These are phyloP conservation scores for Myotis pilosus DNA, from an alignment of 2,797 vertebrate genomes.

Conservation along the genomic window DNA sequence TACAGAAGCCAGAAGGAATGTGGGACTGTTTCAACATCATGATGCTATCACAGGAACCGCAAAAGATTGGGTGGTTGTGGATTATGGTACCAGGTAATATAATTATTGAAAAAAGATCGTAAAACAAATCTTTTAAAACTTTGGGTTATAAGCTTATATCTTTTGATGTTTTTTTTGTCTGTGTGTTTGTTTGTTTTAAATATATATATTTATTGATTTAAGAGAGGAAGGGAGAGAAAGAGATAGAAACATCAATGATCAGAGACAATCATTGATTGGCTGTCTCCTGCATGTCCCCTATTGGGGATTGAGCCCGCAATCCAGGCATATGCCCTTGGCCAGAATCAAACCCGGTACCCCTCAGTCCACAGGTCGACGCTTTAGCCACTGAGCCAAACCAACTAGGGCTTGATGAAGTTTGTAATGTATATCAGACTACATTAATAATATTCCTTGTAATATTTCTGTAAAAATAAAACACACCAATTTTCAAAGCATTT, in stretches of 20 bases:
- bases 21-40: constrained; percentile 95
- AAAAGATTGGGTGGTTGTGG: constrained; percentile 92
- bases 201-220: too few species aligned
- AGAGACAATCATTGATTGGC: too few species aligned
- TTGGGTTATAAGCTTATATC: background rate
- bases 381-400: too few species aligned
- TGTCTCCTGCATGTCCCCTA: too few species aligned
- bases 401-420: background rate
- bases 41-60: constrained; percentile 93
- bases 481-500: background rate
- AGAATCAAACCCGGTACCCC: too few species aligned
- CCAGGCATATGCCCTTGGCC: too few species aligned
- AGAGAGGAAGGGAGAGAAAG: too few species aligned
- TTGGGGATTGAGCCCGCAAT: too few species aligned
- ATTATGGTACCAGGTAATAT: constrained; percentile 93
- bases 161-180: background rate
- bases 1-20: constrained; percentile 87
- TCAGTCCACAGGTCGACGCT: too few species aligned
- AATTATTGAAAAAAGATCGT: constrained; percentile 6
- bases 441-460: background rate
- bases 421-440: background rate
- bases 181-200: too few species aligned
- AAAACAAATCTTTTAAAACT: constrained; percentile 12
- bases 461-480: background rate
- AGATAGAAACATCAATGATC: too few species aligned